Evolutionary conservation across 2,797 vertebrate genomes (phyloP).

Genomic region (Hemibagrus guttatus): DNA sequence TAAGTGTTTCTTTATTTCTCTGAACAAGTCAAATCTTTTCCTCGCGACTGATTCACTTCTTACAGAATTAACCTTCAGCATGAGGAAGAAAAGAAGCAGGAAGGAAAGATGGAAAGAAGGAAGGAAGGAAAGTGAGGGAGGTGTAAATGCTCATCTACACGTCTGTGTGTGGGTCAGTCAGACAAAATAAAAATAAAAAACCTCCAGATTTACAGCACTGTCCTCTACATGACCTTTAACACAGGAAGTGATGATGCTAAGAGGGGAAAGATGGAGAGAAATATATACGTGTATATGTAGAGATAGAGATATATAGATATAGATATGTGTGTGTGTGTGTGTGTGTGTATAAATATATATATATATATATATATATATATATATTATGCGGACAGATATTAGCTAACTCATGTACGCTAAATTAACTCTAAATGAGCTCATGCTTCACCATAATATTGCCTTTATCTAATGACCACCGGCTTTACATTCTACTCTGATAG

Average conservation of each 20-base stretch:
- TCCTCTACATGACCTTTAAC: conserved; percentile 40
- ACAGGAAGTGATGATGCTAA: conserved; percentile 29
- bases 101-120: conserved; percentile 57
- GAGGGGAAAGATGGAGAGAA: conserved; percentile 42
- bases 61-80: conserved; percentile 49
- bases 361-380: conserved; percentile 50
- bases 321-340: conserved; percentile 48
- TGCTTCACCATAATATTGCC: conserved; percentile 64
- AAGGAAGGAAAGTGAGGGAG: conserved; percentile 59
- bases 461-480: conserved; percentile 63
- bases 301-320: conserved; percentile 51
- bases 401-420: conserved; percentile 63
- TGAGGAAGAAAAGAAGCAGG: conserved; percentile 59
- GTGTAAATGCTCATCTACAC: conserved; percentile 61
- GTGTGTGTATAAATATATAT: conserved; percentile 44
- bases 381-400: conserved; percentile 48
- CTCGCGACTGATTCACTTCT: conserved; percentile 78
- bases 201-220: conserved; percentile 52
- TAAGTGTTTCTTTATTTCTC: conserved; percentile 54
- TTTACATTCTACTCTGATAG: conserved; percentile 66
- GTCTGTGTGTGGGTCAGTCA: too few relatives aligned
- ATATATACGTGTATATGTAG: conserved; percentile 47
- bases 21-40: conserved; percentile 66
- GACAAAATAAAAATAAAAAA: too few relatives aligned
- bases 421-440: conserved; percentile 62